A percentile compares a stretch with the other conserved stretches of the same genome.
Evolutionary conservation across 2,113 vertebrate species (phyloP).

Genomic region (Eublepharis macularius): DNA sequence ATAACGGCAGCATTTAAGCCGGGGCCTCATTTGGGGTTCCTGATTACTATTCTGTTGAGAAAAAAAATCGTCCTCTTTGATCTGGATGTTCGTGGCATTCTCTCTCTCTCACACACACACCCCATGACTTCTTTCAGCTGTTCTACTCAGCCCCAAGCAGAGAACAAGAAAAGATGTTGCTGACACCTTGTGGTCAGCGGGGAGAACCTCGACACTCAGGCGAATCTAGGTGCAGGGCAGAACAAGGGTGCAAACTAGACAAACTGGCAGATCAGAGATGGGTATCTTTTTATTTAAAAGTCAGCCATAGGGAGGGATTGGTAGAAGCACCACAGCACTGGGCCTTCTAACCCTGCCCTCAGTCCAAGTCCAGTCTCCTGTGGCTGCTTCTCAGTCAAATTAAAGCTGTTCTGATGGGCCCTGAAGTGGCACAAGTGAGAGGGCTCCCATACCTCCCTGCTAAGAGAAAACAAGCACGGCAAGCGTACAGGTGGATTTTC

Average conservation of each 20-base stretch:
- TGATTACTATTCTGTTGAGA: neutral
- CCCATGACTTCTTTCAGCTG: neutral
- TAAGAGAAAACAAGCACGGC: neutral
- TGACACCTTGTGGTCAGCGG: conserved; percentile 10
- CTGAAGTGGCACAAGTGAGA: neutral
- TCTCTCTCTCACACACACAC: neutral
- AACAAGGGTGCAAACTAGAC: neutral
- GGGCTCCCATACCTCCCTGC: no score
- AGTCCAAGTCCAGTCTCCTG: no score
- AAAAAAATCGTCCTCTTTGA: neutral
- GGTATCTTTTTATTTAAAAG: no score
- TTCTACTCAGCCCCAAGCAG: neutral
- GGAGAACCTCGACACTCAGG: neutral
- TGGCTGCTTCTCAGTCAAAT: no score
- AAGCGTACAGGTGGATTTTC: neutral
- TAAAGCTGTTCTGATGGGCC: neutral
- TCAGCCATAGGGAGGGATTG: no score
- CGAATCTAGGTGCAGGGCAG: neutral
- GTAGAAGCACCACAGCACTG: no score
- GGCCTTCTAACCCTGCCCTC: no score
- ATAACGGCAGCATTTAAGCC: no score
- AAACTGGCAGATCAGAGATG: no score
- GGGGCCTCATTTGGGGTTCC: neutral
- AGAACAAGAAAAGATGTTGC: neutral
- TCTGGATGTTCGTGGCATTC: neutral